Evolutionary conservation across 2,113 vertebrate genomes (phyloP), one percentile per base, ranked within the genome.

Genomic region (Gasterosteus aculeatus): DNA sequence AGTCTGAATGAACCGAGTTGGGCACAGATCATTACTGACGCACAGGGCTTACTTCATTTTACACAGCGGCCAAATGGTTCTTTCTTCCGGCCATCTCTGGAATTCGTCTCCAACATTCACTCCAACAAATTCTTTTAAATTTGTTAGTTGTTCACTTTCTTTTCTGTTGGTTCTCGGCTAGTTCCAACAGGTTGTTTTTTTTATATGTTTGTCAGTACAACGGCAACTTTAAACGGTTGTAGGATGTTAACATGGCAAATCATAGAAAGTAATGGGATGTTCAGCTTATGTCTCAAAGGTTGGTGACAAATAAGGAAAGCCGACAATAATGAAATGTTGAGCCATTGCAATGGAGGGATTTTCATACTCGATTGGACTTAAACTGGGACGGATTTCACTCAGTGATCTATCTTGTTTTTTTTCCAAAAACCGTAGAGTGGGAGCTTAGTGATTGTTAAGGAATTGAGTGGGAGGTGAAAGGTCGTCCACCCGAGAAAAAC

Each of bases 391-490:
- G 64, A 35, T 61, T 77, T 75, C 56, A n/a, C 57, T 58, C 41
- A 57, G 3, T 35, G 7, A 57, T 10, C 63, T 38, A 19, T 69
- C 11, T 31, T 11, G 2, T 60, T 62, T 26, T 26, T 26, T 26
- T 26, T 26, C 22, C 22, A 26, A 18, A 58, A 81, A 70, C 49
- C 26, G 38, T 33, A 69, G 47, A 77, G 49, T 63, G 51, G 4
- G 11, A 69, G 22, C 64, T 64, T 75, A 53, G 11, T 60, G 54
- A 53, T 68, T 57, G 14, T 38, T 10, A 15, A 38, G 49, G 29
- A 70, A 35, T 26, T 26, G 22, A 26, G 22, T 26, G 22, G 22
- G 22, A 26, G 41, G 16, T 10, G 10, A 4, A 10, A 33, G 14
- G 9, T 54, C 54, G n/a, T 44, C 16, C 33, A 10, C 46, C 16